A percentile compares a stretch with the other conserved stretches of the same genome.
These are phyloP conservation scores for Ataeniobius toweri DNA, from an alignment of 2,797 vertebrate genomes.

Conservation along the genomic window DNA sequence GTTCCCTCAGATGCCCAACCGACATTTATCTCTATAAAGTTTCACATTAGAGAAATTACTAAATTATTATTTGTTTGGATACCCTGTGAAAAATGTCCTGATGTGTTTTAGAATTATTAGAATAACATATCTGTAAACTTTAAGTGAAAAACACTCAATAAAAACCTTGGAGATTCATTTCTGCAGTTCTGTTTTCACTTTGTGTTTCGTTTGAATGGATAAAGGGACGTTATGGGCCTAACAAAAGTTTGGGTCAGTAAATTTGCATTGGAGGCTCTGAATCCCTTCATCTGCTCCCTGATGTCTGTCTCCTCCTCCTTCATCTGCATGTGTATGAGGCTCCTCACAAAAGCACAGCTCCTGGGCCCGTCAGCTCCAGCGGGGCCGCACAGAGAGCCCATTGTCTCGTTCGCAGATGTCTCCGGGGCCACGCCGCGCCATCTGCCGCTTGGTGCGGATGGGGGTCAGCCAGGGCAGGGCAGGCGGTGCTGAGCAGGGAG, in stretches of 20 bases:
- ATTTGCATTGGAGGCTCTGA: conserved; percentile 58
- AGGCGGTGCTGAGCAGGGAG: conserved; percentile 21
- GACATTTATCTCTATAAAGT: conserved; percentile 81
- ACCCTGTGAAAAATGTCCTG: background rate
- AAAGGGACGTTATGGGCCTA: background rate
- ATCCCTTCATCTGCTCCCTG: conserved; percentile 60
- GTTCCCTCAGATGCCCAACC: conserved; percentile 14
- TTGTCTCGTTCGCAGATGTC: conserved; percentile 82
- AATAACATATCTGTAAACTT: conserved; percentile 18
- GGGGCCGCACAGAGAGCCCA: conserved; percentile 67
- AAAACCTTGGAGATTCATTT: conserved; percentile 18
- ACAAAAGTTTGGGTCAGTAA: conserved; percentile 46
- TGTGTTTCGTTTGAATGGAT: background rate
- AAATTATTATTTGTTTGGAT: background rate
- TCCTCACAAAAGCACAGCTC: conserved; percentile 71
- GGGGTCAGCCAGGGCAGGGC: conserved; percentile 54
- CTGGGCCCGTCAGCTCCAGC: conserved; percentile 69
- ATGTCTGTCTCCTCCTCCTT: conserved; percentile 18
- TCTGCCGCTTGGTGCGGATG: conserved; percentile 76
- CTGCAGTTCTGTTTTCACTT: conserved; percentile 32
- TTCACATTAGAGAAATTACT: conserved; percentile 69
- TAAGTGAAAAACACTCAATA: conserved; percentile 52
- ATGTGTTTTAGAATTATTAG: conserved; percentile 20
- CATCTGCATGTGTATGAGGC: conserved; percentile 81
- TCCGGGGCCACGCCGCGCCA: conserved; percentile 73